Base-by-base conservation (phyloP, 2,113 vertebrate species). In the Aegithalos caudatus region DNA sequence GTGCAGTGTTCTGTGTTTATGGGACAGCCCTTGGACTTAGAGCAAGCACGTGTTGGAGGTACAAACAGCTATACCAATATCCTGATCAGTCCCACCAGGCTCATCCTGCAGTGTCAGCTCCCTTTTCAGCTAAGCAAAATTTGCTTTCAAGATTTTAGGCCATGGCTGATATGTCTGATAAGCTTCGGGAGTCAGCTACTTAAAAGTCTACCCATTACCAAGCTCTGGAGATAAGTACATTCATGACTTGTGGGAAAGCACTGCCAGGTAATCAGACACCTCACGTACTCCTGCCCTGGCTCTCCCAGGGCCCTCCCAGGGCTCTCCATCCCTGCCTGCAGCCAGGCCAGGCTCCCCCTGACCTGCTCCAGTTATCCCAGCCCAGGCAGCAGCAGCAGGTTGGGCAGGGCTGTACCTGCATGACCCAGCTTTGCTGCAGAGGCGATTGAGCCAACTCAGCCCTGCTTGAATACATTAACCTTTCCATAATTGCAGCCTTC, bases 81-180 rank as follows among this genome's bases (percentile, higher is more conserved):
- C 73, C n/a, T 2, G 0, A 13, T 37, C 72, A 44, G 58, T 27
- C 33, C 58, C 84, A 22, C 19, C 3, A 10, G 61, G 25, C 16
- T 42, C 4, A 0, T 61, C 45, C 86, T 84, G n/a, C 56, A 71
- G 10, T 5, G 54, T n/a, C 57, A 81, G 70, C 56, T 86, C 69
- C 17, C 37, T 74, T 88, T 86, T 73, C 94, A 91, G 60, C 72
- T 51, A 28, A 58, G 73, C 31, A 81, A 88, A 92, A 89, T 79
- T 95, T 81, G 23, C 64, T 81, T 82, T 83, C 44, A 84, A 44
- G 61, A 66, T 94, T 92, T 96, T 45, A 90, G 87, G 79, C 90
- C 33, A 38, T 11, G 88, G 86, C 84, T 69, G 90, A 95, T 74
- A 19, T 6, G 44, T 47, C 45, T 73, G 90, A 95, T 95, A 95